These are phyloP conservation scores for Arothron firmamentum DNA, from an alignment of 2,113 vertebrate species.

Conservation along the genomic window DNA sequence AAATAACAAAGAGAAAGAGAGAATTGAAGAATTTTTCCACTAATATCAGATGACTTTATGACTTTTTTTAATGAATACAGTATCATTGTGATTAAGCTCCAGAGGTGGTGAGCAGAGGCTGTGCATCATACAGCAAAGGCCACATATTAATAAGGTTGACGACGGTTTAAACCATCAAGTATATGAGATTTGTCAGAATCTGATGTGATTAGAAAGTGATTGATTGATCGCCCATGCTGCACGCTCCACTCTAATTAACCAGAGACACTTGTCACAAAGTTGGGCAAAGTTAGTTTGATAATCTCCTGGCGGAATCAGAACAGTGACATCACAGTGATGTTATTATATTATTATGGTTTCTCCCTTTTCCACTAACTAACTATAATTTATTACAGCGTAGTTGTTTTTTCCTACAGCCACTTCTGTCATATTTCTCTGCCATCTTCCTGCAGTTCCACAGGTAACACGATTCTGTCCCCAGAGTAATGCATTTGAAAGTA, in stretches of 20 bases:
- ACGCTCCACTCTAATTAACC: neutral
- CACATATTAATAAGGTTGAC: neutral
- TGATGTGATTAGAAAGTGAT: conserved; percentile 17
- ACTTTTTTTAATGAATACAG: conserved; percentile 1
- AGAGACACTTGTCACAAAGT: neutral
- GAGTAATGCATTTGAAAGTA: conserved; percentile 64
- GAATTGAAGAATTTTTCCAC: neutral
- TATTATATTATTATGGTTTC: too few species aligned
- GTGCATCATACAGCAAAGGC: neutral
- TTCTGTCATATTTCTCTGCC: conserved; percentile 7
- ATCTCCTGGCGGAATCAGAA: neutral
- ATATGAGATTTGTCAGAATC: conserved; percentile 15
- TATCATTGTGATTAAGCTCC: conserved; percentile 8
- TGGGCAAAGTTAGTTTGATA: neutral
- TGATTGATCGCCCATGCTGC: neutral
- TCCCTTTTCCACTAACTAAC: too few species aligned
- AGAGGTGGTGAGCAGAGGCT: conserved; percentile 4
- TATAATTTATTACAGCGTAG: neutral
- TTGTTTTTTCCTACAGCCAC: conserved; percentile 8
- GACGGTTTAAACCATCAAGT: conserved; percentile 9
- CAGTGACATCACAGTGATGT: too few species aligned
- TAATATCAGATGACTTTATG: neutral
- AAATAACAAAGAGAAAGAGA: neutral
- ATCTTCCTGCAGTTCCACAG: conserved; percentile 23
- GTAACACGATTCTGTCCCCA: conserved; percentile 40